Evolutionary conservation across 2,888 invertebrate species (phyloP), one percentile per base, ranked within the genome.

Genomic region (Amiota mariae): DNA sequence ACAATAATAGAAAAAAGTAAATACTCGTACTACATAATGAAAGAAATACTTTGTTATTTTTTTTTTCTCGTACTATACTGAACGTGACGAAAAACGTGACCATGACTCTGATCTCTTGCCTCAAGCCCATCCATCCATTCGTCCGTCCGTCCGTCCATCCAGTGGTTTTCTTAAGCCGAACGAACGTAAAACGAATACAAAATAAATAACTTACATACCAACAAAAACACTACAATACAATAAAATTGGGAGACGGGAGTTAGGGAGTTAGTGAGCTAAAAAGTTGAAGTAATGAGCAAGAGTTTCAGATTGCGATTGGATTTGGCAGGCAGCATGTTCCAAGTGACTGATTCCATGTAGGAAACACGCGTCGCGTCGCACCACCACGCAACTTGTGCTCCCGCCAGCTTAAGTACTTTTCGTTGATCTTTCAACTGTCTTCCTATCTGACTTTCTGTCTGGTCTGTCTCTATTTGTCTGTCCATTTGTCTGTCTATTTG

Each of bases 1-100:
- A 71, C n/a, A n/a, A 18, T 8, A 71, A 24, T 20, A 10, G 15
- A 59, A 49, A 49, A 61, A 64, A 64, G 24, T 20, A 61, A 73
- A n/a, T n/a, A n/a, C n/a, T n/a, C n/a, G n/a, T n/a, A 68, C 36
- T 54, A 76, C 74, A 78, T 71, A 63, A 79, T 70, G 77, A 72
- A 73, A 75, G 72, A 76, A 67, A 73, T 73, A 63, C 46, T 36
- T 36, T 36, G 36, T 36, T 36, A 6, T 36, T 36, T 2, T 36
- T 36, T 36, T 36, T 36, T 36, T 6, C 36, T 36, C 6, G 72
- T 57, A 54, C n/a, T 36, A 57, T 46, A 20, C 12, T 13, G 82
- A 83, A 83, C 83, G 83, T 83, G 83, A 84, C 81, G 76, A 74
- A 78, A 83, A 84, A 84, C 83, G 83, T 84, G 83, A 84, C 83